A percentile compares a stretch with the other conserved stretches of the same genome.
Conservation (phyloP, 2,888 invertebrate genomes). For the Tetranychus truncatus region DNA sequence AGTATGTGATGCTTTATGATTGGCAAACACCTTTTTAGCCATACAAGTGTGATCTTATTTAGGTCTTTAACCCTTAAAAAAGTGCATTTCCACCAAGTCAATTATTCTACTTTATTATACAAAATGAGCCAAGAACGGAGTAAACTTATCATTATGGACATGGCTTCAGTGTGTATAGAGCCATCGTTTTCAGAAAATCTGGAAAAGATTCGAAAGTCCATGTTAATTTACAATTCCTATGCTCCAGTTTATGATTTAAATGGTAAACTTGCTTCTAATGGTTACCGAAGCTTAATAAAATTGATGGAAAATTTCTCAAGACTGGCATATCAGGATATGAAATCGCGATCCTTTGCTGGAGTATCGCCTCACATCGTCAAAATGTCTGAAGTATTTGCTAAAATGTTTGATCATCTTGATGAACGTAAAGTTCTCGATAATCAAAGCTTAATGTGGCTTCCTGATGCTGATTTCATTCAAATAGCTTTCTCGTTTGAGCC, state of each 20-base stretch:
- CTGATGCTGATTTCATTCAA: background rate
- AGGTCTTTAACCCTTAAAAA: too few relatives aligned
- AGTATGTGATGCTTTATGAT: too few relatives aligned
- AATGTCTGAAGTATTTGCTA: background rate
- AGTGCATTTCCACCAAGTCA: too few relatives aligned
- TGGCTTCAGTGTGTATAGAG: background rate
- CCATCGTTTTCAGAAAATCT: background rate
- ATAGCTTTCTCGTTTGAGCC: background rate
- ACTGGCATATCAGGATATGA: background rate
- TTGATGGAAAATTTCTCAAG: background rate
- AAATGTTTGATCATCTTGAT: background rate
- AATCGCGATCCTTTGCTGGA: background rate
- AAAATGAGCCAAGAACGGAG: background rate
- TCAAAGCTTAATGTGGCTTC: background rate
- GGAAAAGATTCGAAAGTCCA: background rate
- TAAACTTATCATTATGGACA: background rate
- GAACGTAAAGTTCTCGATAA: background rate
- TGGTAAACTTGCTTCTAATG: background rate
- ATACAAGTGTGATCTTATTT: too few relatives aligned
- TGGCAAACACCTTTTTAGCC: too few relatives aligned
- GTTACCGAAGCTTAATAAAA: background rate
- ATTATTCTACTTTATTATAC: too few relatives aligned
- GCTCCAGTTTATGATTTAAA: constrained; percentile 1
- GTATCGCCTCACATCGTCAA: background rate
- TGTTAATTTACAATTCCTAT: background rate